Percentiles rank a stretch among this genome's conserved stretches.
These are phyloP conservation scores for Gopherus evgoodei DNA, from an alignment of 2,113 vertebrate genomes.

Conservation along the genomic window DNA sequence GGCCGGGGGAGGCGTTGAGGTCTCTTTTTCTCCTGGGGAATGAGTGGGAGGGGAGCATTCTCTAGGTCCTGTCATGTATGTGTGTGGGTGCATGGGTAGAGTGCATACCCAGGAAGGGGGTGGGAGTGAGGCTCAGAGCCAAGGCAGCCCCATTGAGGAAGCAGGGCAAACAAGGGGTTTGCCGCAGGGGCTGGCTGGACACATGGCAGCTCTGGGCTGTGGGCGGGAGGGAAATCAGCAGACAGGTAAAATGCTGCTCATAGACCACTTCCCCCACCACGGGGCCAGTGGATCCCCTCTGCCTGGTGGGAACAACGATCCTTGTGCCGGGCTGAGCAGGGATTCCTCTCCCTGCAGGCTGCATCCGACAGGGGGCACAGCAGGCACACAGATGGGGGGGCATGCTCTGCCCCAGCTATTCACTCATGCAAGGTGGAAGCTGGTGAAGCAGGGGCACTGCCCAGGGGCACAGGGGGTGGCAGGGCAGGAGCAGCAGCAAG, in stretches of 20 bases:
- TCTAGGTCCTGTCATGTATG: too few relatives aligned
- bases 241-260: too few relatives aligned
- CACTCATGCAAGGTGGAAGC: constrained; percentile 64
- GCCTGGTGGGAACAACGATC: neutral
- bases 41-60: neutral
- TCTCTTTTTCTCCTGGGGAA: neutral
- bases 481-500: constrained; percentile 47
- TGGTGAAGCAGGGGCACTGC: constrained; percentile 62
- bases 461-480: constrained; percentile 42
- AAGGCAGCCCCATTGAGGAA: neutral
- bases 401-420: constrained; percentile 54
- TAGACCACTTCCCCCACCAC: too few relatives aligned
- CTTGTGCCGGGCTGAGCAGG: neutral
- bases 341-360: neutral
- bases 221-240: too few relatives aligned
- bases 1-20: neutral
- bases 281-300: too few relatives aligned
- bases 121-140: neutral
- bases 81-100: neutral
- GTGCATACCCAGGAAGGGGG: neutral
- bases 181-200: neutral
- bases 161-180: too few relatives aligned
- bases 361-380: neutral
- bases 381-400: neutral
- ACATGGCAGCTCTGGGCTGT: neutral